Evolutionary conservation across 2,797 vertebrate genomes (phyloP).

Genomic region (Avahi laniger): DNA sequence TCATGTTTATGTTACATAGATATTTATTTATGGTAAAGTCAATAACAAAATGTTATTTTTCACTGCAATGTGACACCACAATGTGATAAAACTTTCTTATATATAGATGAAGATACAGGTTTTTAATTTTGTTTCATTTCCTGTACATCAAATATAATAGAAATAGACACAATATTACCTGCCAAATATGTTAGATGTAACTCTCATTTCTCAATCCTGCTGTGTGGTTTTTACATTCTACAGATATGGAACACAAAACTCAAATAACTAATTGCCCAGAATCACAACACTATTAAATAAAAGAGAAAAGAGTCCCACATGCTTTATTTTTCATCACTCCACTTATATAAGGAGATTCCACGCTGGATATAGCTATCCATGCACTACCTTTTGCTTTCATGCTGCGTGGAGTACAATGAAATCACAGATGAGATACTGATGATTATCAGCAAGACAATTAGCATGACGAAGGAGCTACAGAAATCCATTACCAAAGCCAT

Average conservation of each 20-base stretch:
- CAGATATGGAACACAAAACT: background rate
- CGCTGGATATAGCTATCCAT: background rate
- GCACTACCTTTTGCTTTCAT: background rate
- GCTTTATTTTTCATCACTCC: background rate
- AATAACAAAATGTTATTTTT: background rate
- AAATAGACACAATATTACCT: background rate
- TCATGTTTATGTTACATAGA: background rate
- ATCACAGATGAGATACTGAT: too few species aligned
- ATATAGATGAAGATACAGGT: background rate
- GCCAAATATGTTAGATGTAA: background rate
- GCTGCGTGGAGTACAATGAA: rapidly evolving
- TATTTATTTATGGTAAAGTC: background rate
- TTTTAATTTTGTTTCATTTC: constrained; percentile 20
- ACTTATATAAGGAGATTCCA: background rate
- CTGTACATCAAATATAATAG: background rate
- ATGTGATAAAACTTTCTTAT: background rate
- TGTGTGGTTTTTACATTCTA: background rate
- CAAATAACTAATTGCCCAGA: background rate
- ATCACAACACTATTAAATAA: background rate
- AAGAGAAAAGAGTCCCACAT: background rate
- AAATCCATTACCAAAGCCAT: background rate
- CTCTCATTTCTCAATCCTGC: background rate
- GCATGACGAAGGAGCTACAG: background rate
- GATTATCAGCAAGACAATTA: background rate
- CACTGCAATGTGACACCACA: background rate